Conservation (phyloP, 2,888 invertebrate species). For the Aromia moschata region DNA sequence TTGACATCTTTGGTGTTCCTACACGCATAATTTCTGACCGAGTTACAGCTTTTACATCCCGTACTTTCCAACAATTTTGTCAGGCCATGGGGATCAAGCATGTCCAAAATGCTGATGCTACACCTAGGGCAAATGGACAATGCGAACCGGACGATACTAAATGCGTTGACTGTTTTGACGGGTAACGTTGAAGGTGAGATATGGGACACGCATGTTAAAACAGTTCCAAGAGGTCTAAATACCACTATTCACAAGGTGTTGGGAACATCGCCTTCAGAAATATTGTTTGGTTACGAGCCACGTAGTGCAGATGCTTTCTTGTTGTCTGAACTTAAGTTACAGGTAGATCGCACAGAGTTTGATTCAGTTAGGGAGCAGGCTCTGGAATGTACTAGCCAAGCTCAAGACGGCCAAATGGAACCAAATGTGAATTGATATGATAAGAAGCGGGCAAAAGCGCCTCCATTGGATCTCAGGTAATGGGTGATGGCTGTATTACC, state of each 20-base stretch:
- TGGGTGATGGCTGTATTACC: conserved; percentile 7
- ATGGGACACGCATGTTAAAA: neutral
- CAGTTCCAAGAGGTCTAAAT: conserved; percentile 32
- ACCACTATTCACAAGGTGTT: conserved; percentile 33
- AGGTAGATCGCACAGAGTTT: too few species aligned
- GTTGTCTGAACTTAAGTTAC: too few species aligned
- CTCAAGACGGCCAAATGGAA: too few species aligned
- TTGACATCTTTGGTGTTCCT: conserved; percentile 22
- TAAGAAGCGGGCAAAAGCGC: too few species aligned
- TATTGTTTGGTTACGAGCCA: conserved; percentile 30
- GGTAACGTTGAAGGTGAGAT: conserved; percentile 1
- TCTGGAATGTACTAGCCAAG: too few species aligned
- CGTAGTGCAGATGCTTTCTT: neutral
- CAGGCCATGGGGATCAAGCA: neutral
- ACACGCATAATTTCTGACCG: conserved; percentile 9
- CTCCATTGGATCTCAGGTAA: too few species aligned
- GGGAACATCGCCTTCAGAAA: neutral
- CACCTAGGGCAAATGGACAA: conserved; percentile 3
- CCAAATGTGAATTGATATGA: too few species aligned
- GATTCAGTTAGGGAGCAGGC: too few species aligned
- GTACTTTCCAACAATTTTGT: conserved; percentile 1
- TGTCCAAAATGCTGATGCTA: conserved; percentile 5
- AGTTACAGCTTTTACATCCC: conserved; percentile 1
- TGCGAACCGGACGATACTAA: conserved; percentile 9
- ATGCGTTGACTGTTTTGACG: neutral